These are phyloP conservation scores for Drosophila littoralis DNA, from an alignment of 1,140 invertebrate species.

Conservation along the genomic window DNA sequence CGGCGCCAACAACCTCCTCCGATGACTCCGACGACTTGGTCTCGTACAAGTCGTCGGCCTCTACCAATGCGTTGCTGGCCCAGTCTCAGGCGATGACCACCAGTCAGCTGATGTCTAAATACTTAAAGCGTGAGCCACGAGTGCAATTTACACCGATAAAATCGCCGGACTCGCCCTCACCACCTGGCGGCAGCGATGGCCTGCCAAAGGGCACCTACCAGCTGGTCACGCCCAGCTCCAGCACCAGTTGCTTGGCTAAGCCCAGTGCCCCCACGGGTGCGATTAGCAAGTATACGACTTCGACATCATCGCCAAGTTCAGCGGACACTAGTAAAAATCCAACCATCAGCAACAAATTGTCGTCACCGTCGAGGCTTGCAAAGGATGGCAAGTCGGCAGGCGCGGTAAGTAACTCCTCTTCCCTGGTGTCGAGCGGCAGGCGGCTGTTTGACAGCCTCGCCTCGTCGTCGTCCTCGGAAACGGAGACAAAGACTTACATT, in stretches of 20 bases:
- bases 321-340: conserved; percentile 47
- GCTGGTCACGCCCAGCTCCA: conserved; percentile 57
- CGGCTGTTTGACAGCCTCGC: conserved; percentile 79
- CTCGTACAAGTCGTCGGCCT: conserved; percentile 81
- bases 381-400: conserved; percentile 46
- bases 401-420: conserved; percentile 59
- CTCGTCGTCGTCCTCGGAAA: conserved; percentile 74
- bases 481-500: conserved; percentile 75
- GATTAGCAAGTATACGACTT: conserved; percentile 68
- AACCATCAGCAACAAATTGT: conserved; percentile 55
- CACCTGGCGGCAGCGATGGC: conserved; percentile 71
- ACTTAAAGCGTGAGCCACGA: conserved; percentile 77
- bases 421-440: conserved; percentile 73
- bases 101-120: conserved; percentile 81
- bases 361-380: conserved; percentile 62
- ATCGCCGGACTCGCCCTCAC: conserved; percentile 81
- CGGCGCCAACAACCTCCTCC: conserved; percentile 77
- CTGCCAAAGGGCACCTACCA: conserved; percentile 80
- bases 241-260: conserved; percentile 39
- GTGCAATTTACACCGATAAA: conserved; percentile 82
- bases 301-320: conserved; percentile 29
- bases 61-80: conserved; percentile 76
- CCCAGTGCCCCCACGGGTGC: conserved; percentile 63
- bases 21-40: conserved; percentile 80
- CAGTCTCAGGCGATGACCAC: conserved; percentile 83